These are phyloP conservation scores for Poecilia gillii DNA, from an alignment of 2,797 vertebrate species.

Conservation along the genomic window DNA sequence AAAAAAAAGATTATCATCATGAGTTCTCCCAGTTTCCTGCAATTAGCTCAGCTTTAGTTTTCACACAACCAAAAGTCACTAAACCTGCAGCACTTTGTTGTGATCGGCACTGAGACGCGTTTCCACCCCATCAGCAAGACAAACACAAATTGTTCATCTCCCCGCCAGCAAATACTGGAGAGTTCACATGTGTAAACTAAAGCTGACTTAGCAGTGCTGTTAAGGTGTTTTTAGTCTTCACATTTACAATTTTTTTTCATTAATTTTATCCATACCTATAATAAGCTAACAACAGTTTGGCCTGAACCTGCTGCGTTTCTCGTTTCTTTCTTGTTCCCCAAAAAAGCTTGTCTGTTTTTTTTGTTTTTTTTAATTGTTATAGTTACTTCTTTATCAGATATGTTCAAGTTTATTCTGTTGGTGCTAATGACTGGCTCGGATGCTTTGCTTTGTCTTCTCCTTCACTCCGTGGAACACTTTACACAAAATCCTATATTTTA, in stretches of 20 bases:
- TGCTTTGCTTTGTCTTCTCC: background rate
- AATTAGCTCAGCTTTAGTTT: conserved; percentile 38
- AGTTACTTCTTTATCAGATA: background rate
- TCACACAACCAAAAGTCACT: background rate
- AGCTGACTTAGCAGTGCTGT: background rate
- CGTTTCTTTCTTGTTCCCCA: background rate
- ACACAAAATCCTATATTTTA: background rate
- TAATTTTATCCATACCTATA: background rate
- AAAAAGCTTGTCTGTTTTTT: background rate
- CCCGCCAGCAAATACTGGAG: background rate
- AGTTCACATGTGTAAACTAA: background rate
- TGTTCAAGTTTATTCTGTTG: background rate
- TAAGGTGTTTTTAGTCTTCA: background rate
- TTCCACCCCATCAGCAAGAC: conserved; percentile 13
- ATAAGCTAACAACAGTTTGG: background rate
- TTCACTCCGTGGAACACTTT: background rate
- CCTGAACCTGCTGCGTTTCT: background rate
- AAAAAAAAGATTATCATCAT: conserved; percentile 38
- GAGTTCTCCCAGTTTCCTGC: conserved; percentile 37
- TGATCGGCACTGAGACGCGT: conserved; percentile 1
- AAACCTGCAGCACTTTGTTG: conserved; percentile 8
- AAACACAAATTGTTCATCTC: conserved; percentile 34
- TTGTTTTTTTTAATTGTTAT: background rate
- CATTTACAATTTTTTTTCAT: background rate
- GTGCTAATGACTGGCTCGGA: background rate